Conservation (phyloP, 2,797 vertebrate genomes). For the Mycteria americana region DNA sequence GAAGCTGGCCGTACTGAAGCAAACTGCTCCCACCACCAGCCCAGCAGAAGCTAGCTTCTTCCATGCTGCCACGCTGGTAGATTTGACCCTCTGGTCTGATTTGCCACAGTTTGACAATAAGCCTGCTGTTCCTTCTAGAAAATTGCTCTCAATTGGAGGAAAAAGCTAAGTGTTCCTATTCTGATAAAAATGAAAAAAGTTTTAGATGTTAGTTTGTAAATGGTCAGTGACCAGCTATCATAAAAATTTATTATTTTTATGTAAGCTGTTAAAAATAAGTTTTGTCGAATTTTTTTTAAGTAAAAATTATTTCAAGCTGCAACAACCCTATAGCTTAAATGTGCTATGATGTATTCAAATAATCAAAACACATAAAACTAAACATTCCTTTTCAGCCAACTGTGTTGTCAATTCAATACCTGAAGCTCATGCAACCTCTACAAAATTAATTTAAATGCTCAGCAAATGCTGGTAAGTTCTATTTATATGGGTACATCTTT, state of each 20-base stretch:
- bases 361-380: neutral
- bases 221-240: neutral
- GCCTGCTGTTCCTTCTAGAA: neutral
- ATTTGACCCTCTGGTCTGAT: neutral
- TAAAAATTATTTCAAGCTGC: neutral
- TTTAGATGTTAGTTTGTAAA: neutral
- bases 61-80: accelerated
- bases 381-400: neutral
- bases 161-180: neutral
- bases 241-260: neutral
- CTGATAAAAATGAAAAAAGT: neutral
- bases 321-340: neutral
- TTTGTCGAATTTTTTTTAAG: neutral
- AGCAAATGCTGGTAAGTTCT: neutral
- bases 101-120: neutral
- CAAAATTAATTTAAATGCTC: neutral
- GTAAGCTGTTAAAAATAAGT: neutral
- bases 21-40: neutral
- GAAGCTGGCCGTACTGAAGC: neutral
- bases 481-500: neutral
- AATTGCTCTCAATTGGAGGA: neutral
- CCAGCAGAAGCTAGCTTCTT: neutral
- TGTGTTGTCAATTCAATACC: neutral
- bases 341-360: neutral
- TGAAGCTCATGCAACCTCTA: neutral